phyloP scores from a whole-genome alignment of 2,797 vertebrate species.

The Rhincodon typus region DNA sequence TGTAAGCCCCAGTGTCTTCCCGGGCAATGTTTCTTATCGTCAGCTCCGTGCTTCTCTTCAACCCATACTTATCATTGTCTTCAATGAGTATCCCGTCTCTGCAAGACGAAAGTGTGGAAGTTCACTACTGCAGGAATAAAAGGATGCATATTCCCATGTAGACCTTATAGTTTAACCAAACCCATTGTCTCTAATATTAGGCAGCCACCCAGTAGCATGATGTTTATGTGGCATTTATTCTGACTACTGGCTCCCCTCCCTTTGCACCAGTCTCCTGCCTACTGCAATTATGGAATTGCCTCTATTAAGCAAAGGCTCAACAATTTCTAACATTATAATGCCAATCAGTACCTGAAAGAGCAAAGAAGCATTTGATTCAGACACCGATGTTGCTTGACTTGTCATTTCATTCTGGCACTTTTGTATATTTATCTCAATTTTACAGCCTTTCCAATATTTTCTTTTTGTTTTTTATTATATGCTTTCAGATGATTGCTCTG shows the following conservation, averaged over 20 bases:
- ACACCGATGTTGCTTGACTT: not conserved
- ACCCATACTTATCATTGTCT: conserved; percentile 77
- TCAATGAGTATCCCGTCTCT: conserved; percentile 82
- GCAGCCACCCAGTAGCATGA: not conserved
- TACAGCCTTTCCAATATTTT: not conserved
- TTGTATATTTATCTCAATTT: not conserved
- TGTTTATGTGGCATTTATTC: not conserved
- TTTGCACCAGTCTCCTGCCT: not conserved
- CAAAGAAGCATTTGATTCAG: not conserved
- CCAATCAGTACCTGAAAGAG: not conserved
- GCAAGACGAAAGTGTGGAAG: not conserved
- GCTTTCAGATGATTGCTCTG: not conserved
- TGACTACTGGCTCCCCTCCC: not conserved
- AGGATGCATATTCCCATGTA: not conserved
- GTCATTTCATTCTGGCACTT: not conserved
- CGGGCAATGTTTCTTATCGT: conserved; percentile 80
- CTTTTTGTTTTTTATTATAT: not conserved
- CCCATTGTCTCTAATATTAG: not conserved
- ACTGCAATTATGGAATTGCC: not conserved
- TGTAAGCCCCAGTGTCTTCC: conserved; percentile 74
- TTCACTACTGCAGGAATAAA: not conserved
- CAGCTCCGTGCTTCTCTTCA: conserved; percentile 70
- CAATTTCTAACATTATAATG: not conserved
- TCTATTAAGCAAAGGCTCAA: not conserved
- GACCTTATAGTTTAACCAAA: not conserved